Percentiles rank a stretch among this genome's conserved stretches.
Conservation (phyloP, 1,140 invertebrate genomes). For the Philotrypesis tridentata region DNA sequence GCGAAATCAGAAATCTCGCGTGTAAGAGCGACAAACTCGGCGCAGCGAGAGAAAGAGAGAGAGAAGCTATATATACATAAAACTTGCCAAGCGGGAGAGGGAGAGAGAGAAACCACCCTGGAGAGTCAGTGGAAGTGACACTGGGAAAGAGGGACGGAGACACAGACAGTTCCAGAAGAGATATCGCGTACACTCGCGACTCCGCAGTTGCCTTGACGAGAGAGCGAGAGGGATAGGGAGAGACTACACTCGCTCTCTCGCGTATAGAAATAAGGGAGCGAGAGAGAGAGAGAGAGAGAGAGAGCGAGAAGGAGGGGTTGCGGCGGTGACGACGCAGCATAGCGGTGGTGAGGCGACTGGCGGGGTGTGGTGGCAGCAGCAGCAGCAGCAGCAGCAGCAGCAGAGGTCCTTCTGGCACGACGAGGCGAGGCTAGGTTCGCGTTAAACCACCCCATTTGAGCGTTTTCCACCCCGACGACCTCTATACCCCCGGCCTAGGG, state of each 20-base stretch:
- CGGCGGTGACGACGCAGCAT: constrained; percentile 41
- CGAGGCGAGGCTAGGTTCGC: constrained; percentile 66
- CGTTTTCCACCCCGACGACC: constrained; percentile 74
- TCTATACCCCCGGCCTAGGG: constrained; percentile 62
- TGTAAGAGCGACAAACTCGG: background rate
- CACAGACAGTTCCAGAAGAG: constrained; percentile 4
- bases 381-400: constrained; percentile 43
- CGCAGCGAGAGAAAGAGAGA: no score
- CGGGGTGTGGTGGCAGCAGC: constrained; percentile 31
- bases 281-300: constrained; percentile 27
- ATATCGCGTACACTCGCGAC: constrained; percentile 28
- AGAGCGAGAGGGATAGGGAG: background rate
- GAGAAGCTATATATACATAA: background rate
- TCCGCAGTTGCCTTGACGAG: constrained; percentile 2
- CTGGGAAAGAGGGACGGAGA: constrained; percentile 8
- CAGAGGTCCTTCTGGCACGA: constrained; percentile 68
- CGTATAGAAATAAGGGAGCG: constrained; percentile 14
- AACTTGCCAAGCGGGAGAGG: background rate
- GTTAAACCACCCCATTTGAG: constrained; percentile 75
- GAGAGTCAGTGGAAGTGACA: constrained; percentile 19
- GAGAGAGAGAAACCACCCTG: background rate
- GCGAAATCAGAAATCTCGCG: background rate
- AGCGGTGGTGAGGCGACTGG: constrained; percentile 7
- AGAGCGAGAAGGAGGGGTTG: constrained; percentile 22
- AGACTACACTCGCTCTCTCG: background rate